Percentiles rank a stretch among this genome's conserved stretches.
These are phyloP conservation scores for Scaptomyza montana DNA, from an alignment of 1,140 invertebrate genomes.

Conservation along the genomic window DNA sequence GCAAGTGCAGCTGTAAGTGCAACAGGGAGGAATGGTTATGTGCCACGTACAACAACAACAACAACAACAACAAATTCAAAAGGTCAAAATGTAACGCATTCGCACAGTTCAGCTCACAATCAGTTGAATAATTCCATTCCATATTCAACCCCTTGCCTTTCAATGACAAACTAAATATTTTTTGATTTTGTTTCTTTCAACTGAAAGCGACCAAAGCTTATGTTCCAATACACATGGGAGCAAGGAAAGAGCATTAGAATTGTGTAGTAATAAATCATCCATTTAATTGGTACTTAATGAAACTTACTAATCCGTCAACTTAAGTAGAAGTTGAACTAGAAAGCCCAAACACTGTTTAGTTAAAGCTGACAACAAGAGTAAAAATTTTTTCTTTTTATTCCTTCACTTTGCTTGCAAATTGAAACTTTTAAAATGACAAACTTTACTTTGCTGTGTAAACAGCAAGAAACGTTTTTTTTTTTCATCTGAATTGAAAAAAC, in stretches of 20 bases:
- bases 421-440: no score
- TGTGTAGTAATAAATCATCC: background rate
- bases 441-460: no score
- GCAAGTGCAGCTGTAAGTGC: background rate
- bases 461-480: no score
- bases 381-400: no score
- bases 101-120: background rate
- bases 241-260: no score
- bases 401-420: no score
- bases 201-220: no score
- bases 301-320: background rate
- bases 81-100: slow-evolving; percentile 54
- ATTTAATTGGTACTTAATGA: background rate
- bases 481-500: no score
- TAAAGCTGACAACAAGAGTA: no score
- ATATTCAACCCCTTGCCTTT: background rate
- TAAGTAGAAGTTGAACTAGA: background rate
- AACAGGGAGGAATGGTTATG: background rate
- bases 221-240: background rate
- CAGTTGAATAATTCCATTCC: slow-evolving; percentile 21
- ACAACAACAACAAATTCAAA: slow-evolving; percentile 33
- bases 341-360: no score
- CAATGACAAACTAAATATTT: slow-evolving; percentile 4
- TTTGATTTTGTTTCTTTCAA: slow-evolving; percentile 1
- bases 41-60: slow-evolving; percentile 14